Evolutionary conservation across 2,888 invertebrate genomes (phyloP), one percentile per base, ranked within the genome.

Genomic region (Helleia helle): DNA sequence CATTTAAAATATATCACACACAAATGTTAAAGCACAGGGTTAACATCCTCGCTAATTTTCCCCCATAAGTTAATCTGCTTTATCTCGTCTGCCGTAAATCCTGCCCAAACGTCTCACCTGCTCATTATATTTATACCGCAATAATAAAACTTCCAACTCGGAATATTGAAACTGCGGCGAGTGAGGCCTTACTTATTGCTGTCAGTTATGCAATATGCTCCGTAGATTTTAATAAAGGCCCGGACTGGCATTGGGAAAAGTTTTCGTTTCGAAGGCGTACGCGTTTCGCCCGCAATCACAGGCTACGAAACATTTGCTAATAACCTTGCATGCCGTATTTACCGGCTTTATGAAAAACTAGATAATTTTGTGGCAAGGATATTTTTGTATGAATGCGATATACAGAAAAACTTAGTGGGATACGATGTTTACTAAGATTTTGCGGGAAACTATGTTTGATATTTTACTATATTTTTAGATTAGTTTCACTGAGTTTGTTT

Each of bases 111-210:
- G 71, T 63, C 71, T 80, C 75, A 81, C 83, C 81, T 81, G 77
- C 75, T 83, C 80, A 76, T 83, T 81, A 81, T 81, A 77, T 81
- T 79, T 81, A 83, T 70, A 75, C 80, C 72, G 77, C 73, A 79
- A 81, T 83, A 81, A 81, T 79, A 80, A 84, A 84, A 83, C 72
- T 83, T 70, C 62, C 76, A 73, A 74, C 76, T 79, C 71, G 68
- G 79, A 80, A 83, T 83, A 83, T 84, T 84, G 83, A 77, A 84
- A 80, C 66, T 69, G 73, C 65, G 71, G 76, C 55, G 68, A 44
- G 51, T 54, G 56, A 70, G 67, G 73, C 76, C 69, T 76, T 79
- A 77, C 71, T 80, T 75, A 81, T 79, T 74, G 79, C 80, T 69
- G 75, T 72, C 79, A 75, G 77, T 72, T 75, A 70, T 76, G 77